Evolutionary conservation across 2,888 invertebrate species (phyloP).

Genomic region (Emesis russula): DNA sequence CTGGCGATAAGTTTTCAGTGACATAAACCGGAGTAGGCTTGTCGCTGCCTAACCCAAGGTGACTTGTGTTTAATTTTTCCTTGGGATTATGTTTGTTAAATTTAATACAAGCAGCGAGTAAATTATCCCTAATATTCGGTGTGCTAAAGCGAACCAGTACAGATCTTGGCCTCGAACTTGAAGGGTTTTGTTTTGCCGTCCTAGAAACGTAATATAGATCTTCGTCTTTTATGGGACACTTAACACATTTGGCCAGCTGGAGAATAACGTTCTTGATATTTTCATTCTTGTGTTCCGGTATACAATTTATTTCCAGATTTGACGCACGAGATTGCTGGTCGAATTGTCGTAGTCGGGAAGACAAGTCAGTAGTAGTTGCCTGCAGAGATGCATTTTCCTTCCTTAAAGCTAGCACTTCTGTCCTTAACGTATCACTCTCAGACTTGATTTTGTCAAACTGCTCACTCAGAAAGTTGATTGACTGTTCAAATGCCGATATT

Average conservation of each 20-base stretch:
- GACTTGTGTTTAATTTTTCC: not conserved
- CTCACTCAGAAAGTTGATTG: not conserved
- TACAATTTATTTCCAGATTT: not conserved
- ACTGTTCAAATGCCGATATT: not conserved
- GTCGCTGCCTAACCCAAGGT: not conserved
- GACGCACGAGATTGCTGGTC: not conserved
- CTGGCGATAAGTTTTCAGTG: not conserved
- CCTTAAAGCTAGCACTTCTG: not conserved
- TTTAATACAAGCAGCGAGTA: not conserved
- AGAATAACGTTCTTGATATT: conserved; percentile 9
- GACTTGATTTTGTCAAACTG: not conserved
- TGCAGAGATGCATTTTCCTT: not conserved
- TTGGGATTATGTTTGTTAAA: not conserved
- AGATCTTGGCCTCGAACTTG: not conserved
- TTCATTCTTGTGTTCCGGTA: not conserved
- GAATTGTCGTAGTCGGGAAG: not conserved
- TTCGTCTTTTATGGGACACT: not conserved
- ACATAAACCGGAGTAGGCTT: not conserved
- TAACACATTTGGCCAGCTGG: not conserved
- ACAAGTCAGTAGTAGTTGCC: not conserved
- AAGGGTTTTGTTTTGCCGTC: not conserved
- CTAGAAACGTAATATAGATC: not conserved
- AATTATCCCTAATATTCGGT: not conserved
- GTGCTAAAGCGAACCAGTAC: not conserved
- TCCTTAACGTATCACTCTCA: not conserved